Base-by-base conservation (phyloP, 2,888 invertebrate genomes). In the Atherix ibis region DNA sequence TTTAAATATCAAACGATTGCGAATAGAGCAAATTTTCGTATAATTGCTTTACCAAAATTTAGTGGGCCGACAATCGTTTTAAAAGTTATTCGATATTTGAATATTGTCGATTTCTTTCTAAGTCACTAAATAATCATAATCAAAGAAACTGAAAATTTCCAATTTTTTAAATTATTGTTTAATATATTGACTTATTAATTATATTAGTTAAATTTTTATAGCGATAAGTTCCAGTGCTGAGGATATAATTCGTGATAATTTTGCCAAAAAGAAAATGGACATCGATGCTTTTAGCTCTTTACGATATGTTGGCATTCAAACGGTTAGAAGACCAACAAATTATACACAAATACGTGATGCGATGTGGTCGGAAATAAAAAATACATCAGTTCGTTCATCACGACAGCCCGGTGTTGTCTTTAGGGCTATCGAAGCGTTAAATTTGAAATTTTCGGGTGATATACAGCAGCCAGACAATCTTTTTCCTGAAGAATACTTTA, bases 401-500 rank as follows among this genome's bases (percentile, higher is more conserved):
- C 62, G 82, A 28, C 70, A 69, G 43, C 72, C 79, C 1, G 64
- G 67, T 42, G 66, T 78, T 37, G 70, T 82, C 29, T 80, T 71
- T 48, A 65, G 67, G 37, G 76, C 75, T 3, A 62, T 83, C 36
- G 73, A 76, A 61, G 73, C 75, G 46, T 58, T 84, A 32, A 83
- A 82, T 59, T 73, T 76, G 37, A 80, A 79, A 55, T 82, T 81
- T 50, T 75, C 70, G 45, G 76, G 76, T 3, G 68, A 73, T 44
- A 71, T 81, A 26, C 70, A 69, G 40, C 57, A 66, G 25, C 58
- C 70, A 13, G 70, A 71, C 12, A 69, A 72, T 48, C 64, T 76
- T 32, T 82, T 82, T 55, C 74, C 81, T 19, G 78, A 81, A 47
- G 75, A 82, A 51, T 81, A 81, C 61, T 82, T 83, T 48, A 79